Conservation (phyloP, 2,888 invertebrate genomes). For the Trisateles emortualis region DNA sequence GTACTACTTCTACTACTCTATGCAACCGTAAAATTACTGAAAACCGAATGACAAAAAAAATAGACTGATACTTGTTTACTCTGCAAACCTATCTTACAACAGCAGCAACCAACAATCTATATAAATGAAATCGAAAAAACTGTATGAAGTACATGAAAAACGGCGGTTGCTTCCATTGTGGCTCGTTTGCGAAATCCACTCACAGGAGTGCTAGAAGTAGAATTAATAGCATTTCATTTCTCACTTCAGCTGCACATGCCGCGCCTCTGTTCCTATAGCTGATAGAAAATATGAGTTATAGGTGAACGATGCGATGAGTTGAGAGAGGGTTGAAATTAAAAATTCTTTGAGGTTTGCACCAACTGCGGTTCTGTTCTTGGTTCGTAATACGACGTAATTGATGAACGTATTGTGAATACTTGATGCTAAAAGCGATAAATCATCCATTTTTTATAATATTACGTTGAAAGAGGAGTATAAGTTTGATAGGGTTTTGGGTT, state of each 20-base stretch:
- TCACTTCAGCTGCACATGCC: constrained; percentile 60
- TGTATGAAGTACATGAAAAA: constrained; percentile 26
- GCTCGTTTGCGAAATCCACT: constrained; percentile 47
- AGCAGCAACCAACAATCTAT: constrained; percentile 6
- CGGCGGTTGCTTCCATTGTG: constrained; percentile 42
- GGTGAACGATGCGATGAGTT: constrained; percentile 8
- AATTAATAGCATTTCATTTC: constrained; percentile 66
- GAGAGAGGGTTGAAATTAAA: background rate
- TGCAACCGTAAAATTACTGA: too few species aligned
- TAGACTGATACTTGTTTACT: background rate
- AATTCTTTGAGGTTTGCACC: too few species aligned
- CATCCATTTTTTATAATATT: too few species aligned
- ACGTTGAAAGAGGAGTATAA: too few species aligned
- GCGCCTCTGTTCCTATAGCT: constrained; percentile 16
- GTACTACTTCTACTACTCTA: too few species aligned
- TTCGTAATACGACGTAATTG: too few species aligned
- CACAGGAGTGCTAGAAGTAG: constrained; percentile 43
- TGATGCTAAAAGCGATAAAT: too few species aligned
- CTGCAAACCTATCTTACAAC: background rate
- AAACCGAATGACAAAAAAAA: too few species aligned
- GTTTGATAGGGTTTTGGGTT: too few species aligned
- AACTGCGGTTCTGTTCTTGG: too few species aligned
- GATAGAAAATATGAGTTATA: constrained; percentile 30
- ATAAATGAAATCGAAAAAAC: constrained; percentile 26
- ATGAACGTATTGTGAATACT: too few species aligned